Evolutionary conservation across 2,888 invertebrate species (phyloP).

Genomic region (Habrosyne pyritoides): DNA sequence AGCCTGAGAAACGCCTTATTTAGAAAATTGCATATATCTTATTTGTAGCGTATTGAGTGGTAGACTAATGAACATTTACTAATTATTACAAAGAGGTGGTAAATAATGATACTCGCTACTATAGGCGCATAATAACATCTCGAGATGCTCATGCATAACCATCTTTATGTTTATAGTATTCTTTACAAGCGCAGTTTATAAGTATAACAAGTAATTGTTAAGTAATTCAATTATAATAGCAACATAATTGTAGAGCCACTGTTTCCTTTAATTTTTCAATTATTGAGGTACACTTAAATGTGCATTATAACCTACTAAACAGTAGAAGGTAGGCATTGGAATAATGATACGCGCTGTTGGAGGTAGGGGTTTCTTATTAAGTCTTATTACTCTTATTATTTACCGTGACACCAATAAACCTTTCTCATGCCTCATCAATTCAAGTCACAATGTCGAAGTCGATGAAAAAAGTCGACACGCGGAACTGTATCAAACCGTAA

Average conservation of each 20-base stretch:
- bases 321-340: background rate
- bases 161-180: background rate
- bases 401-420: slow-evolving; percentile 31
- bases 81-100: background rate
- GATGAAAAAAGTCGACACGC: slow-evolving; percentile 36
- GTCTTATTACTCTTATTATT: background rate
- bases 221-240: background rate
- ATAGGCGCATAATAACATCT: background rate
- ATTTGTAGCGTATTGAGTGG: no score
- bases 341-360: background rate
- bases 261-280: background rate
- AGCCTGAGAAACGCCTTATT: no score
- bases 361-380: background rate
- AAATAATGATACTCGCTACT: background rate
- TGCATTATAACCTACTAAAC: background rate
- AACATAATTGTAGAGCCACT: background rate
- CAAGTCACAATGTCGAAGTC: slow-evolving; percentile 40
- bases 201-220: background rate
- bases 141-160: background rate
- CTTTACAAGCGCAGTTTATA: background rate
- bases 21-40: no score
- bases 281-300: background rate
- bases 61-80: no score
- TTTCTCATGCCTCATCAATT: slow-evolving; percentile 51
- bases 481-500: slow-evolving; percentile 76